Conservation (phyloP, 2,113 vertebrate species). For the Orycteropus afer region DNA sequence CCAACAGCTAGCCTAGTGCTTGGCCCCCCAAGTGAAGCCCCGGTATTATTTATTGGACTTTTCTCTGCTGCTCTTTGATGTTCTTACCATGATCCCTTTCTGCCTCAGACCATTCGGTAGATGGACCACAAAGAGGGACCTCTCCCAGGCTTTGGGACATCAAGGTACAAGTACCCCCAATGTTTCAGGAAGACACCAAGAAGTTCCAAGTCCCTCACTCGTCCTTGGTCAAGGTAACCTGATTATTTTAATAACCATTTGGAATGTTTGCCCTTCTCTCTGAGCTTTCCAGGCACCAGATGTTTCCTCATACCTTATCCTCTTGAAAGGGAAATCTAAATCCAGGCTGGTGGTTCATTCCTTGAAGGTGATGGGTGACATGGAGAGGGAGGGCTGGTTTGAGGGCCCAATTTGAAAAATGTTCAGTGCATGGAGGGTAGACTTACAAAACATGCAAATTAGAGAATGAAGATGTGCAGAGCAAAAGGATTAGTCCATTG, state of each 20-base stretch:
- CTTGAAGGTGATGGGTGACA: neutral
- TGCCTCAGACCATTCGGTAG: constrained; percentile 85
- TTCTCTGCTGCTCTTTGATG: neutral
- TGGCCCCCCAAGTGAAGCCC: neutral
- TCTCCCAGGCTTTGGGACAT: constrained; percentile 89
- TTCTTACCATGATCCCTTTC: neutral
- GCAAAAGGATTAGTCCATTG: neutral
- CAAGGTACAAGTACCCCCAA: constrained; percentile 81
- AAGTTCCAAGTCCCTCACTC: constrained; percentile 88
- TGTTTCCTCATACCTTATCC: neutral
- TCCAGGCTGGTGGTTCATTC: neutral
- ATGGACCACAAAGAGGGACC: constrained; percentile 85
- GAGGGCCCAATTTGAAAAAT: neutral
- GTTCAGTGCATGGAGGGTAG: neutral
- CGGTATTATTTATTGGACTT: neutral
- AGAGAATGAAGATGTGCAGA: neutral
- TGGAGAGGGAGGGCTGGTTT: too few relatives aligned
- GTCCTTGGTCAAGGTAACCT: constrained; percentile 87
- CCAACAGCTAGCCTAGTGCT: neutral
- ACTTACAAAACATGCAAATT: neutral
- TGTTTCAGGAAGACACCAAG: constrained; percentile 84
- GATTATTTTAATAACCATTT: too few relatives aligned
- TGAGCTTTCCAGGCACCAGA: neutral
- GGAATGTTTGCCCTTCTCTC: neutral
- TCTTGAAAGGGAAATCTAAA: neutral